Evolutionary conservation across 2,888 invertebrate genomes (phyloP), one percentile per base, ranked within the genome.

Genomic region (Syritta pipiens): DNA sequence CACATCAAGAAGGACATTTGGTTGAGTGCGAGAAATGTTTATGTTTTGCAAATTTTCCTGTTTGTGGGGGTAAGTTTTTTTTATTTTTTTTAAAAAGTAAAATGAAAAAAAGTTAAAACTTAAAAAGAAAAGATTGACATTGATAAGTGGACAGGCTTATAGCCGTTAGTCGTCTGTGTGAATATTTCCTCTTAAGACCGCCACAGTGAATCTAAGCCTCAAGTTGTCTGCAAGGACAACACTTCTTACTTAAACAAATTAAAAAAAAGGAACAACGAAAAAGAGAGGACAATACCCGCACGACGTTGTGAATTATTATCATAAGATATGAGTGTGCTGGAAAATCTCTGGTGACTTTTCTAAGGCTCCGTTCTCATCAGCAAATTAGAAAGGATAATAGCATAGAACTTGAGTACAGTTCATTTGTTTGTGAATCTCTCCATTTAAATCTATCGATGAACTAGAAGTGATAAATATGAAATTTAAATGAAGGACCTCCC

Each of bases 11-110:
- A 37, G 26, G 26, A 40, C 19, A 55, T 40, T 55, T 7, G n/a
- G 42, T 57, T 20, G 5, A 19, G n/a, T n/a, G n/a, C 2, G 19
- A 14, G 30, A 14, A 12, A 72, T 72, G 72, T 32, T 57, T 20
- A 26, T 42, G 24, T 63, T 75, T 55, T 62, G 53, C 26, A 75
- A 75, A 32, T 48, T 35, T 14, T 75, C 62, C 32, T 49, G 20
- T 20, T 59, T 69, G 44, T 76, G 51, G 57, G 62, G 76, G 76
- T 76, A 69, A 76, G 76, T 26, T 44, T 24, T 26, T 48, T 22
- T 14, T 19, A 40, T 28, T 20, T 42, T 17, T 28, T 19, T 32
- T 9, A 10, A 10, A 26, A 35, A n/a, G n/a, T n/a, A n/a, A n/a
- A n/a, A n/a, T n/a, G n/a, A n/a, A n/a, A n/a, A n/a, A n/a, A n/a